Evolutionary conservation across 2,797 vertebrate species (phyloP), one percentile per base, ranked within the genome.

Genomic region (Thalassophryne amazonica): DNA sequence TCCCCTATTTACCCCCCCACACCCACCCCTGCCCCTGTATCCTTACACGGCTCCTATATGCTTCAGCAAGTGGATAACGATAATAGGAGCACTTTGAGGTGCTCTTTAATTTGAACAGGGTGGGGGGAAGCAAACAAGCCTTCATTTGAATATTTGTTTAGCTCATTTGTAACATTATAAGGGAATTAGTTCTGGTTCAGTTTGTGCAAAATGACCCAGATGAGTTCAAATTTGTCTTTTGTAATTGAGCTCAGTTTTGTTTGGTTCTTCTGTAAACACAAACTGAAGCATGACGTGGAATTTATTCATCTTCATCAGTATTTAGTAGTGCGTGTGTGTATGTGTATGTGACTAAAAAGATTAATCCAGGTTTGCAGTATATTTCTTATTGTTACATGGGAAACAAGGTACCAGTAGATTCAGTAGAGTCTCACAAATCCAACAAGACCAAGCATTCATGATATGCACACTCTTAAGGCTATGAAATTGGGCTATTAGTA

Each of bases 181-280:
- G 64, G 48, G 40, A 81, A 83, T 84, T 79, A 72, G 75, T 76
- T 74, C 67, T 61, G 60, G 71, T 60, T 75, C 63, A 77, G 29
- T 85, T 82, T 79, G 72, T 49, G 73, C 25, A 62, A 66, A 83
- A 78, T 84, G 66, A 80, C 73, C 69, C 59, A 70, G 65, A 80
- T 77, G 66, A 69, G 73, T 78, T 83, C 59, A 75, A 67, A 84
- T 85, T 80, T 80, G 75, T 75, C 75, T 73, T 75, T 59, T 63
- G 62, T 84, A 78, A 82, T 76, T 81, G 73, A 79, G 82, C 62
- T 69, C 54, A 68, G 30, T 49, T 50, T 72, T 39, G 63, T 45
- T 81, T 76, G 65, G 60, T 70, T 85, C 62, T 53, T 69, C 53
- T 71, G 76, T 73, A 76, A 75, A 79, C 65, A 69, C 71, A 72